Evolutionary conservation across 2,113 vertebrate species (phyloP).

Genomic region (Excalfactoria chinensis): DNA sequence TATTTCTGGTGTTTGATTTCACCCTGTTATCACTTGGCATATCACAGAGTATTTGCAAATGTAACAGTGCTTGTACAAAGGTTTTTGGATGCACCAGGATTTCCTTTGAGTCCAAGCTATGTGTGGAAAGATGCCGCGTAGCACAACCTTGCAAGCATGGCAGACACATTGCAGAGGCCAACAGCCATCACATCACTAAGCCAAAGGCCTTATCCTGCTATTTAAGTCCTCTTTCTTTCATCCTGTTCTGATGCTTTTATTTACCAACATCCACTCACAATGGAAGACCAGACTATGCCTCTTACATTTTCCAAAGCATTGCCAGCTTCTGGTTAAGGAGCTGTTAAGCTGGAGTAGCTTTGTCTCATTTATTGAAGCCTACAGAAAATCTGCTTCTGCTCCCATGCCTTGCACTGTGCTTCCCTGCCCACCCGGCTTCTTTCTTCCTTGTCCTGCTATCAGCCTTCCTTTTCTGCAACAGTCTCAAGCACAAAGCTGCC

Average conservation of each 20-base stretch:
- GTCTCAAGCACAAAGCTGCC: conserved; percentile 39
- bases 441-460: conserved; percentile 60
- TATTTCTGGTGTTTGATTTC: conserved; percentile 13
- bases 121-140: not conserved
- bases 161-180: not conserved
- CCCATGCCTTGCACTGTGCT: not conserved
- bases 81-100: not conserved
- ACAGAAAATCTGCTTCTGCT: not conserved
- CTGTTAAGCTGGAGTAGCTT: not conserved
- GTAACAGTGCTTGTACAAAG: not conserved
- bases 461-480: conserved; percentile 65
- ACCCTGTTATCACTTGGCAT: not conserved
- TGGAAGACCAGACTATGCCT: not conserved
- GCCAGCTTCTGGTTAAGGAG: not conserved
- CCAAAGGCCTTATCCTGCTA: not conserved
- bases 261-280: not conserved
- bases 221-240: not conserved
- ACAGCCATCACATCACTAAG: not conserved
- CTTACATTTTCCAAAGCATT: not conserved
- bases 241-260: not conserved
- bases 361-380: not conserved
- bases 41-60: conserved; percentile 23
- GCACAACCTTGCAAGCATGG: not conserved
- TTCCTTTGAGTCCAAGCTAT: not conserved
- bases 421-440: conserved; percentile 20